A percentile compares a stretch with the other conserved stretches of the same genome.
These are phyloP conservation scores for Phaethon lepturus DNA, from an alignment of 2,113 vertebrate species.

Conservation along the genomic window DNA sequence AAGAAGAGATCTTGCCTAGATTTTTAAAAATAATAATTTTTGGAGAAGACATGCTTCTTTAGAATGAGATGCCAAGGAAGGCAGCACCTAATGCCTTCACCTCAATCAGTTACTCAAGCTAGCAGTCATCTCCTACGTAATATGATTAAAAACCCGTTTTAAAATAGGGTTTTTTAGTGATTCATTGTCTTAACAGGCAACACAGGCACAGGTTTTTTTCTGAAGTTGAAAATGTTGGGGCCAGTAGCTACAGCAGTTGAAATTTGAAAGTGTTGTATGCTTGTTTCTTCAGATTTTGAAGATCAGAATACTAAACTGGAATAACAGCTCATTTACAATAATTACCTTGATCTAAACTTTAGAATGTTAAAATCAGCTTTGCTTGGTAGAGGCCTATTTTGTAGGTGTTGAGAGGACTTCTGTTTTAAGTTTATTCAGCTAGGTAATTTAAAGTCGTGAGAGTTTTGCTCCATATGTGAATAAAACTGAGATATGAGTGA, in stretches of 20 bases:
- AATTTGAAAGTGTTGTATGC: background rate
- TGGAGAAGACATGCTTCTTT: background rate
- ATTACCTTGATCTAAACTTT: background rate
- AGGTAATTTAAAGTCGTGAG: background rate
- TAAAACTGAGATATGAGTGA: background rate
- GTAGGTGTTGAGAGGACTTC: background rate
- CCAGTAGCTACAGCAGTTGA: background rate
- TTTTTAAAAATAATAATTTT: background rate
- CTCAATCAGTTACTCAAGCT: background rate
- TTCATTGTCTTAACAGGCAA: background rate
- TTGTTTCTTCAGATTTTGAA: background rate
- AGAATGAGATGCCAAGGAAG: background rate
- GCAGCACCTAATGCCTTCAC: background rate
- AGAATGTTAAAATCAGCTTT: background rate
- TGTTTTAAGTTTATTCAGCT: background rate
- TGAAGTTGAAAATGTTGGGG: background rate
- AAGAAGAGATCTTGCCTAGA: background rate
- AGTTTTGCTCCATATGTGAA: fast-evolving
- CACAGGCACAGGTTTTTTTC: background rate
- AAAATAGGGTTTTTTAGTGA: fast-evolving
- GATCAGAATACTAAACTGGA: background rate
- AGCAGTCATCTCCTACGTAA: background rate
- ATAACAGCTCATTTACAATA: background rate
- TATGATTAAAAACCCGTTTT: background rate
- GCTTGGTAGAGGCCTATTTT: background rate